Conservation (phyloP, 2,113 vertebrate genomes). For the Carettochelys insculpta region DNA sequence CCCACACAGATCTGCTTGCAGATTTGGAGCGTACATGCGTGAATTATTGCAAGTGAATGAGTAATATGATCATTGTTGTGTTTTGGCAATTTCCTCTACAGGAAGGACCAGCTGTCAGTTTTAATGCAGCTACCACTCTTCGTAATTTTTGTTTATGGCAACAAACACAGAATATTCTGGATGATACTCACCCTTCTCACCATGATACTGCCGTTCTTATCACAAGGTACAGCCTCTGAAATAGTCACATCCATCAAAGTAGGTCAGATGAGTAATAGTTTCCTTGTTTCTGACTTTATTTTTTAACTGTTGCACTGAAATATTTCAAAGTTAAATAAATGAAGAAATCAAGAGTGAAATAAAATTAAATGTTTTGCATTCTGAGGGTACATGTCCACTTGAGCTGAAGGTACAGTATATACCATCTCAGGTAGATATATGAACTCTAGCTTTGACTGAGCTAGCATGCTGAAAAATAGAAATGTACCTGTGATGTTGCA, state of each 20-base stretch:
- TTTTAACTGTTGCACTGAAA: neutral
- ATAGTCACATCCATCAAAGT: neutral
- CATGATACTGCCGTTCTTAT: slow-evolving; percentile 97
- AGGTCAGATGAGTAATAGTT: neutral
- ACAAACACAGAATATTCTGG: slow-evolving; percentile 88
- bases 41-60: neutral
- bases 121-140: slow-evolving; percentile 91
- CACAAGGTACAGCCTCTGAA: slow-evolving; percentile 84
- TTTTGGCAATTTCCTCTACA: slow-evolving; percentile 66
- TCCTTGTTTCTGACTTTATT: neutral
- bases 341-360: neutral
- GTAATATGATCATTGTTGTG: neutral
- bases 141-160: slow-evolving; percentile 98
- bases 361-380: neutral
- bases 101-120: slow-evolving; percentile 93
- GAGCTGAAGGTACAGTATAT: neutral
- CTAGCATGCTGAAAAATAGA: neutral
- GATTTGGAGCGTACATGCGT: neutral
- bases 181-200: slow-evolving; percentile 91
- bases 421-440: neutral
- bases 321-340: neutral
- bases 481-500: neutral
- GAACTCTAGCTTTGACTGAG: neutral
- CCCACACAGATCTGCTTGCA: neutral
- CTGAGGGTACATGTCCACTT: neutral